Evolutionary conservation across 1,140 invertebrate species (phyloP).

Genomic region (Heliconius hewitsoni): DNA sequence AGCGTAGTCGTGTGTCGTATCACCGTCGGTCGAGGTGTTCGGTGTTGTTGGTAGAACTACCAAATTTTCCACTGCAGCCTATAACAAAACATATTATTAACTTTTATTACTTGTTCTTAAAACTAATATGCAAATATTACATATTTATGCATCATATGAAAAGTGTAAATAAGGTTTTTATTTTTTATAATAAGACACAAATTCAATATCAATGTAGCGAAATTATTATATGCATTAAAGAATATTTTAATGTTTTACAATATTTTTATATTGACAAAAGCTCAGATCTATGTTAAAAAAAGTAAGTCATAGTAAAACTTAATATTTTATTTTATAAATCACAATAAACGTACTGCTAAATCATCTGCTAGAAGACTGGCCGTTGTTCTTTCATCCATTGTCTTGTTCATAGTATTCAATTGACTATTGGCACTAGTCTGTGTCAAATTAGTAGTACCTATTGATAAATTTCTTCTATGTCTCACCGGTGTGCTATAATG

Average conservation of each 20-base stretch:
- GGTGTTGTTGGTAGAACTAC: constrained; percentile 79
- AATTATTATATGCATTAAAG: too few species aligned
- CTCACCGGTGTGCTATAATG: constrained; percentile 79
- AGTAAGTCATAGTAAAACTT: too few species aligned
- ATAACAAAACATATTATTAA: constrained; percentile 33
- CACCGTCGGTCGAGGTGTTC: constrained; percentile 84
- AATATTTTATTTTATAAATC: too few species aligned
- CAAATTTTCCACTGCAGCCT: constrained; percentile 79
- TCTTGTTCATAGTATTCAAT: constrained; percentile 69
- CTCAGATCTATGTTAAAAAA: too few species aligned
- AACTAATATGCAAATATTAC: too few species aligned
- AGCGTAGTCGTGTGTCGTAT: constrained; percentile 93
- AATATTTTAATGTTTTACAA: too few species aligned
- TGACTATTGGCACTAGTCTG: constrained; percentile 64
- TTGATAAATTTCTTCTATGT: constrained; percentile 83
- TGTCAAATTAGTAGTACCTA: constrained; percentile 73
- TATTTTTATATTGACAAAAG: too few species aligned
- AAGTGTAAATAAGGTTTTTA: too few species aligned
- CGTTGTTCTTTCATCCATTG: constrained; percentile 77
- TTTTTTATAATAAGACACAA: too few species aligned
- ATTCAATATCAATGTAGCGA: too few species aligned
- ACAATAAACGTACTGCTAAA: constrained; percentile 56
- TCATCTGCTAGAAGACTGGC: constrained; percentile 79
- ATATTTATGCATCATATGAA: too few species aligned
- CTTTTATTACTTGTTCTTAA: neutral